Evolutionary conservation across 2,888 invertebrate species (phyloP), one percentile per base, ranked within the genome.

Genomic region (Ochlodes sylvanus): DNA sequence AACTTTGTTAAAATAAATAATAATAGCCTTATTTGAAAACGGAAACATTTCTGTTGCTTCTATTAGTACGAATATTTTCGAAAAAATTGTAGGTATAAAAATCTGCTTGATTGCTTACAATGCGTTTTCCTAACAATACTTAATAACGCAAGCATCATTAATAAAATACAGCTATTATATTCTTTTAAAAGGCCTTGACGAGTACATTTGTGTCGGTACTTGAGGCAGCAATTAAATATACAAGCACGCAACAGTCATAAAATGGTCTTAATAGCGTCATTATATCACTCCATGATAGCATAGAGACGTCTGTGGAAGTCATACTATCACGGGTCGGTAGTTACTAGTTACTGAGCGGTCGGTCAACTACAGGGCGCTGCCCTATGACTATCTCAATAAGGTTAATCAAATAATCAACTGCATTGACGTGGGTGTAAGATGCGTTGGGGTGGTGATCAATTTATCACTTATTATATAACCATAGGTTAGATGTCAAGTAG

Each of bases 341-440:
- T 78, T 74, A 56, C 10, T 67, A 62, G 68, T 78, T 74, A 56
- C 10, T 56, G 77, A 78, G 77, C 75, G 75, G 72, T 79, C 82
- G 78, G 82, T 83, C 54, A 44, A 61, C 42, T 54, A 79, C 76
- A 81, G 75, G 83, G 83, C 84, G 83, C 84, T 85, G 89, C 83
- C 85, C 89, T 85, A 76, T 77, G 73, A 76, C 77, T 72, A 72
- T 82, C 80, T 81, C 86, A 87, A 80, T 82, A 82, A 79, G 85
- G 89, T 88, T 86, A 92, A 92, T 92, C 88, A 82, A 83, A 85
- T 88, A 82, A 89, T 84, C 78, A 82, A 72, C 66, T 64, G 50
- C 61, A 61, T 56, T 61, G 61, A 38, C 67, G 67, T 62, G 67
- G 67, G 67, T 56, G 61, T 67, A 47, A 67, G 41, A 55, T 61